Percentiles rank a stretch among this genome's conserved stretches.
Evolutionary conservation across 2,113 vertebrate species (phyloP).

Genomic region (Arvicanthis niloticus): DNA sequence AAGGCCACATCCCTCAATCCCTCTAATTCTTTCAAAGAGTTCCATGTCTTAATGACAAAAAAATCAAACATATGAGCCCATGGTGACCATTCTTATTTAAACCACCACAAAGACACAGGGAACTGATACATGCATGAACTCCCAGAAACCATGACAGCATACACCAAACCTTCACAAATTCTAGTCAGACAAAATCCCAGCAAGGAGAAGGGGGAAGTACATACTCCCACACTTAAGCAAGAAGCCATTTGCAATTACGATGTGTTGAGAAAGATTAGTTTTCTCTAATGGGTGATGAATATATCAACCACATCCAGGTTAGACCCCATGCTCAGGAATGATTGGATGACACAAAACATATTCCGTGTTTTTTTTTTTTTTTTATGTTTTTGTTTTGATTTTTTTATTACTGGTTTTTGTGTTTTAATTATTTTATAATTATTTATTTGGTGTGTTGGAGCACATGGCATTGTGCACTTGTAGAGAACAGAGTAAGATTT

Average conservation of each 20-base stretch:
- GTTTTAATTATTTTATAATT: neutral
- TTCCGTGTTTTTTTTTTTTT: neutral
- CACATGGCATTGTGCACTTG: neutral
- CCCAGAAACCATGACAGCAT: neutral
- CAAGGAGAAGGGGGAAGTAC: neutral
- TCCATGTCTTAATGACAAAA: neutral
- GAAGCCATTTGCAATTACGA: neutral
- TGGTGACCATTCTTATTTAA: neutral
- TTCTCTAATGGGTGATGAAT: neutral
- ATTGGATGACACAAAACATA: neutral
- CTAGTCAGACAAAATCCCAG: neutral
- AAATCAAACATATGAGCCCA: neutral
- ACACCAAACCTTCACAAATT: neutral
- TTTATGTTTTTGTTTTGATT: neutral
- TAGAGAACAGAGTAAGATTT: neutral
- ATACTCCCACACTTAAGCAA: neutral
- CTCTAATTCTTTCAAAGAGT: neutral
- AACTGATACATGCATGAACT: neutral
- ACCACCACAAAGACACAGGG: neutral
- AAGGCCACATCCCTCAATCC: neutral
- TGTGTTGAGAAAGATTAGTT: neutral
- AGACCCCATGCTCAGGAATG: neutral
- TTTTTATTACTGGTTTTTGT: neutral
- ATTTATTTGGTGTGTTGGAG: neutral
- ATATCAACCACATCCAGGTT: neutral